These are phyloP conservation scores for Cardiocondyla obscurior DNA, from an alignment of 1,140 invertebrate genomes.

Conservation along the genomic window DNA sequence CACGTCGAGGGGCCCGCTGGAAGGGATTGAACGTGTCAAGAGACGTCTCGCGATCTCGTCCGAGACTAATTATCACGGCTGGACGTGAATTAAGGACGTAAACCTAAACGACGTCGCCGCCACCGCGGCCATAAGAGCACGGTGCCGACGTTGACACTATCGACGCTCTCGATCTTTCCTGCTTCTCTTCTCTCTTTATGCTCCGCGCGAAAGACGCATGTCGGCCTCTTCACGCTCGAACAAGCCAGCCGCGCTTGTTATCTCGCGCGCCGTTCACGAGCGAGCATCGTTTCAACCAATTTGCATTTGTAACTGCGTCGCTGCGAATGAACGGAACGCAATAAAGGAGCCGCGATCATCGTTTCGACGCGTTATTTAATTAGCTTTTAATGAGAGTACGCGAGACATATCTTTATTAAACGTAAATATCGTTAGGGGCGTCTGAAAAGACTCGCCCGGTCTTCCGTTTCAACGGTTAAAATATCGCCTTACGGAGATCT, in stretches of 20 bases:
- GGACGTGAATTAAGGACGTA: slow-evolving; percentile 69
- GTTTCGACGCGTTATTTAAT: neutral
- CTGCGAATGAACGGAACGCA: slow-evolving; percentile 13
- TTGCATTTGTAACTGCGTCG: slow-evolving; percentile 34
- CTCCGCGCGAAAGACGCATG: slow-evolving; percentile 37
- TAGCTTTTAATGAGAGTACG: too few species aligned
- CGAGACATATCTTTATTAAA: too few species aligned
- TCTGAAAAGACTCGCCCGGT: too few species aligned
- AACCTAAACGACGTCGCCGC: slow-evolving; percentile 62
- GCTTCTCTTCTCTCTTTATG: slow-evolving; percentile 19
- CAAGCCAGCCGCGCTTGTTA: slow-evolving; percentile 32
- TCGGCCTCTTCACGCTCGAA: slow-evolving; percentile 32
- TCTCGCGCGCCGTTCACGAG: slow-evolving; percentile 18
- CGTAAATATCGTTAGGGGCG: neutral
- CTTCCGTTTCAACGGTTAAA: neutral
- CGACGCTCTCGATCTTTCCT: slow-evolving; percentile 61
- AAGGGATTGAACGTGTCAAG: slow-evolving; percentile 19
- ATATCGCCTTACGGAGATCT: neutral
- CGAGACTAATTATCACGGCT: slow-evolving; percentile 68
- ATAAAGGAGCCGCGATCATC: neutral
- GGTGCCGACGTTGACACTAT: slow-evolving; percentile 59
- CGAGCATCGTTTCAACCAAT: slow-evolving; percentile 16
- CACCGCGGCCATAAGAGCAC: slow-evolving; percentile 30
- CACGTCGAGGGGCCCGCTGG: slow-evolving; percentile 1
- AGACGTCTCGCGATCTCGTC: slow-evolving; percentile 50